These are phyloP conservation scores for Ephydatia muelleri DNA, from an alignment of 37 sponge, comb jelly and placozoan genomes.

Conservation along the genomic window DNA sequence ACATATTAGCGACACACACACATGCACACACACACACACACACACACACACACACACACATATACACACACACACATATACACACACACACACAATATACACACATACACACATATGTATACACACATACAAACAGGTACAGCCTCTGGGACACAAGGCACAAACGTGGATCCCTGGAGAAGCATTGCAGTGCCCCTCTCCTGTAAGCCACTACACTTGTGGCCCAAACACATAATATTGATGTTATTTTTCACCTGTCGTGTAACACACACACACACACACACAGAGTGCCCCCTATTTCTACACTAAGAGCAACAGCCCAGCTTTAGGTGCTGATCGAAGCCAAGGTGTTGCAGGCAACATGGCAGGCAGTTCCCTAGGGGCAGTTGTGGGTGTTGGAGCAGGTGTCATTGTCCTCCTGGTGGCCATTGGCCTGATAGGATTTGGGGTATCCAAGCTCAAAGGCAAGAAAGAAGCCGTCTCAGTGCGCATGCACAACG, in stretches of 20 bases:
- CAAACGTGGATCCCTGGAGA: slow-evolving; percentile 2
- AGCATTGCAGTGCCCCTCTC: slow-evolving; percentile 24
- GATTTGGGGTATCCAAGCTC: background rate
- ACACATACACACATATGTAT: background rate
- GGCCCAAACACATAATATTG: no score
- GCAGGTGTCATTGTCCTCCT: background rate
- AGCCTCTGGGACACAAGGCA: slow-evolving; percentile 55
- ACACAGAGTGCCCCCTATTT: slow-evolving; percentile 13
- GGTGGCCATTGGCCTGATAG: background rate
- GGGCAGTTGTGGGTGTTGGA: background rate
- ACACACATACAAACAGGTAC: background rate
- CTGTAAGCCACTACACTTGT: slow-evolving; percentile 16
- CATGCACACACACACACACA: no score
- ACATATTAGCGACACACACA: no score
- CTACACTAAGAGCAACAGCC: slow-evolving; percentile 56
- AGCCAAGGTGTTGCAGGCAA: background rate
- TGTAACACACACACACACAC: background rate
- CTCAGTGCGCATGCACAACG: background rate
- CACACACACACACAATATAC: background rate
- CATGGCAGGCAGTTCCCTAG: background rate
- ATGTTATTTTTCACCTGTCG: no score
- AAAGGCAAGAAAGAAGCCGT: background rate
- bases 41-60: no score
- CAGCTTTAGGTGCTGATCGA: background rate
- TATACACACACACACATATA: no score